Evolutionary conservation across 1,140 invertebrate species (phyloP), one percentile per base, ranked within the genome.

Genomic region (Saxidomus purpurata): DNA sequence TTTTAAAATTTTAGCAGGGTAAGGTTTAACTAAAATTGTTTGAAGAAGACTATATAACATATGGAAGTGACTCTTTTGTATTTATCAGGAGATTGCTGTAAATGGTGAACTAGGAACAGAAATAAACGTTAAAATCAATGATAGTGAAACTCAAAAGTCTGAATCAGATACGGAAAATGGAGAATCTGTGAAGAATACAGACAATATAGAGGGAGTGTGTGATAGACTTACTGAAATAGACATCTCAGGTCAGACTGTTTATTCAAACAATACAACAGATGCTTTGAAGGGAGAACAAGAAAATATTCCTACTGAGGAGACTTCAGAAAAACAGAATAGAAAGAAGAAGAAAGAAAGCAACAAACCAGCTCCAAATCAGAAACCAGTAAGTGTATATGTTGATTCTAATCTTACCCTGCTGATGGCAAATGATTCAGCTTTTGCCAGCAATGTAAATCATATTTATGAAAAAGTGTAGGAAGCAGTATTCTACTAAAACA

Each of bases 141-240:
- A 76, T 49, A 25, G 34, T 55, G 49, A 61, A 34, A 61, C 8
- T n/a, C 22, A 81, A 61, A 40, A 34, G 1, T 19, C 34, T 3
- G 59, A 59, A 31, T 67, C 61, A 31, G 61, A 67, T 36, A 36
- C 25, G 1, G 61, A 67, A 67, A 67, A 6, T 31, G 8, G 25
- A 8, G 25, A 28, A 36, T 13, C n/a, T 9, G 61, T n/a, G 11
- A 67, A 28, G 9, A 25, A 67, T 31, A 67, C n/a, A 22, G 61
- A 67, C 11, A 25, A 67, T 28, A 28, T 67, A 67, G 74, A 52
- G 11, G 74, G 28, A 9, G 17, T 49, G 0, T 77, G 74, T 77
- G 74, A 49, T 52, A 77, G 74, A 52, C 43, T 77, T 25, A 77
- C 43, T 77, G 43, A 77, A 38, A 40, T 47, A 6, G 69, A 74